Evolutionary conservation across 2,888 invertebrate genomes (phyloP), one percentile per base, ranked within the genome.

Genomic region (Zaprionus obscuricornis): DNA sequence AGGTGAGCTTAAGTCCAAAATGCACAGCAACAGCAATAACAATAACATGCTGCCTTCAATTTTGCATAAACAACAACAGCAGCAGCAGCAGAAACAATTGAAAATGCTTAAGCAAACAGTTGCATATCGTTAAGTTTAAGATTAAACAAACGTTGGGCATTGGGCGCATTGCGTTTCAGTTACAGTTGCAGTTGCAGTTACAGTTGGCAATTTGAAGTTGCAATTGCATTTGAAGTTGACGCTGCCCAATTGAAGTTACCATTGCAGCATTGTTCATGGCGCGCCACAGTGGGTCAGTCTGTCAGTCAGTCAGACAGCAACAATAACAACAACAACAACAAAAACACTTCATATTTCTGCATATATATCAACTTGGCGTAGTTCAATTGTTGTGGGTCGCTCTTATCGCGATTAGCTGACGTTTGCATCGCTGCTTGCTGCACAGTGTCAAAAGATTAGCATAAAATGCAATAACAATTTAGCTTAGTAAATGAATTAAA

Each of bases 41-140:
- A n/a, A n/a, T 26, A 45, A 39, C 8, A 40, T 10, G 37, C 56
- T 51, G 59, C 58, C 58, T 49, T 76, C 58, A 81, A n/a, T n/a
- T 81, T 81, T 72, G 64, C 74, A 74, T 81, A 74, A 64, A 51
- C 26, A 62, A 16, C 5, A 27, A 14, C 2, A 33, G 10, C 29
- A 50, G 45, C 10, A 49, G 57, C 34, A 46, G 26, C 27, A 29
- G 31, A 39, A 29, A 24, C 49, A 68, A 59, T 55, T 66, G 66
- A 39, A 60, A 75, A 58, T 79, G 74, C 55, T 36, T 57, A 33
- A 34, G 29, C 59, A 74, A 81, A 64, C 76, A 81, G 62, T 72
- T 54, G 58, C 59, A 64, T 60, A 51, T 71, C 56, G 52, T 50
- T 43, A 34, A 51, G 29, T 42, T 52, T 39, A 31, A 51, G 51